phyloP scores from a whole-genome alignment of 2,888 invertebrate species.

The Synergus umbraculus region DNA sequence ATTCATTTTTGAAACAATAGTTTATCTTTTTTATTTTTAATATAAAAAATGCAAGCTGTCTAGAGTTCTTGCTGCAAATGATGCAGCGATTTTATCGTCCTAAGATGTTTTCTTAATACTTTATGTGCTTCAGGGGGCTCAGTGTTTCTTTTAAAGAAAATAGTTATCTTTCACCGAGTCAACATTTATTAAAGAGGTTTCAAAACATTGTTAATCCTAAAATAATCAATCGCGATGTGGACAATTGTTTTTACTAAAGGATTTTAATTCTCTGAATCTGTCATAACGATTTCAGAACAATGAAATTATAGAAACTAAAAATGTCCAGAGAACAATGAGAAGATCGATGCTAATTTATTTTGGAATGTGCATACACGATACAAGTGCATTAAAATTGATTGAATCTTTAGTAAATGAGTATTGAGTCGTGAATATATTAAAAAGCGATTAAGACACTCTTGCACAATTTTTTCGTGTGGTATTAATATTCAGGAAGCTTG shows the following conservation, averaged over 20 bases:
- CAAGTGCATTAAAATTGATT: background rate
- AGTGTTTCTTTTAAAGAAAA: background rate
- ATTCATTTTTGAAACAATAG: background rate
- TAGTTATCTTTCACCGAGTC: background rate
- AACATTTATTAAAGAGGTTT: too few relatives aligned
- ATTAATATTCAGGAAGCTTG: slow-evolving; percentile 4
- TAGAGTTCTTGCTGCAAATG: background rate
- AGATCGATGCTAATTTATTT: background rate
- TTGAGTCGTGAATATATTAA: background rate
- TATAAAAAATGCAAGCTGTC: background rate
- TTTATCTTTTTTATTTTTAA: background rate
- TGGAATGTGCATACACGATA: background rate
- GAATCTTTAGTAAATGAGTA: background rate
- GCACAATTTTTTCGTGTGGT: background rate
- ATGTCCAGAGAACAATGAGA: background rate
- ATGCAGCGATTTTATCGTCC: background rate
- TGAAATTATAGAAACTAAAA: background rate
- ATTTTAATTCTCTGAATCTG: too few relatives aligned
- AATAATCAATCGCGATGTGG: too few relatives aligned
- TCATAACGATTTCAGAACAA: too few relatives aligned
- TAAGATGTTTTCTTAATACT: background rate
- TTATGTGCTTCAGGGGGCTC: background rate
- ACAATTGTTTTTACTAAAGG: too few relatives aligned
- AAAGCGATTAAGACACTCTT: background rate
- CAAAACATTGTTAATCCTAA: too few relatives aligned